phyloP scores from a whole-genome alignment of 2,113 vertebrate species.

The Callaeas wilsoni region DNA sequence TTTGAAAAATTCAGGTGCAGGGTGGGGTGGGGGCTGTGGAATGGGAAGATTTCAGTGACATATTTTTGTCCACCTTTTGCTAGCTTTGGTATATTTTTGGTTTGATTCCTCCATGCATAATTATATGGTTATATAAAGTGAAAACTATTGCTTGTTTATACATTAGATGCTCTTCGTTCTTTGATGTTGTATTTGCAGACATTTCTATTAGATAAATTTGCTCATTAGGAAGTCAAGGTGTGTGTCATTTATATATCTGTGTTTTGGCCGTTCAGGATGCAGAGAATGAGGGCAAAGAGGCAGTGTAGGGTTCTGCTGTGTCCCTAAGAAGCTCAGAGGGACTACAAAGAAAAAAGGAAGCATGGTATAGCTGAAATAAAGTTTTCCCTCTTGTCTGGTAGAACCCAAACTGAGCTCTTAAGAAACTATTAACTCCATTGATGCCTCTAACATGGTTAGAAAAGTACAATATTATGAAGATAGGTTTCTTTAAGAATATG shows the following conservation, averaged over 20 bases:
- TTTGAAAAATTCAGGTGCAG: neutral
- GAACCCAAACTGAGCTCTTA: neutral
- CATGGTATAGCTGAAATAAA: neutral
- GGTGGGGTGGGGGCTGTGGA: accelerated
- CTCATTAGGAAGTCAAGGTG: neutral
- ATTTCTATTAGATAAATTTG: neutral
- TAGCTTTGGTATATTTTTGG: neutral
- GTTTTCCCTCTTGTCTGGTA: neutral
- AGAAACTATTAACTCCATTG: neutral
- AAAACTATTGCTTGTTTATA: neutral
- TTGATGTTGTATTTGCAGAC: neutral
- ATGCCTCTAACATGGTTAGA: neutral
- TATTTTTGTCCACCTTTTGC: neutral
- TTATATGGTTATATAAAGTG: neutral
- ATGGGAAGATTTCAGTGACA: neutral
- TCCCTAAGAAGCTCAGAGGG: neutral
- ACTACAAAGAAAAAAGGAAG: neutral
- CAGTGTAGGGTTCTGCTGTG: neutral
- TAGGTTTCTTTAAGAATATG: neutral
- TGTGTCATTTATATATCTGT: neutral
- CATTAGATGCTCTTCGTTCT: neutral
- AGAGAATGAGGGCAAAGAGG: neutral
- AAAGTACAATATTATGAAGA: neutral
- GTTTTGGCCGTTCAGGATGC: neutral
- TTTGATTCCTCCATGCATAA: neutral